Evolutionary conservation across 2,797 vertebrate species (phyloP).

Genomic region (Neomorphus geoffroyi): DNA sequence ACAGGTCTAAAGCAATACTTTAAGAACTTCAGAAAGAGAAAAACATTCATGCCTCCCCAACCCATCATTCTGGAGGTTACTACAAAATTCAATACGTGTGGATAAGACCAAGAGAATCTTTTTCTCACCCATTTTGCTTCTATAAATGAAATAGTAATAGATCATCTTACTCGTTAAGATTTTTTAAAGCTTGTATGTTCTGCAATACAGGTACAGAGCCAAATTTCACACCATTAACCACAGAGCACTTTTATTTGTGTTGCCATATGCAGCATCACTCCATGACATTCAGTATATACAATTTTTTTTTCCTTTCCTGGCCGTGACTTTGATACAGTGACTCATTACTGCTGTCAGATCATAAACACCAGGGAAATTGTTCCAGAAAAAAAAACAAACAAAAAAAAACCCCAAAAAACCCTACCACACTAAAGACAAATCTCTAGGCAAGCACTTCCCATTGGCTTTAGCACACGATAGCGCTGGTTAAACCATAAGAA

Average conservation of each 20-base stretch:
- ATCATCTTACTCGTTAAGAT: constrained; percentile 27
- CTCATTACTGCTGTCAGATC: constrained; percentile 67
- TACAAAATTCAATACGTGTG: constrained; percentile 67
- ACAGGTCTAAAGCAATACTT: constrained; percentile 40
- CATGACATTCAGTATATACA: background rate
- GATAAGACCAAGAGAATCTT: constrained; percentile 47
- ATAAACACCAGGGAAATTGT: constrained; percentile 61
- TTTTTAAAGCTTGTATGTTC: constrained; percentile 45
- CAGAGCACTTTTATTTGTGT: constrained; percentile 33
- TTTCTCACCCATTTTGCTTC: constrained; percentile 12
- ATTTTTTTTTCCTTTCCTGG: constrained; percentile 45
- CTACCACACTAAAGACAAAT: background rate
- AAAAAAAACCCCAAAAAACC: background rate
- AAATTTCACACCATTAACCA: constrained; percentile 62
- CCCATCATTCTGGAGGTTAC: constrained; percentile 62
- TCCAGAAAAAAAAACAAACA: constrained; percentile 9
- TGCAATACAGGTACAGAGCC: constrained; percentile 52
- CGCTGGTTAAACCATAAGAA: background rate
- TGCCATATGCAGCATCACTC: constrained; percentile 45
- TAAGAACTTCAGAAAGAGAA: constrained; percentile 69
- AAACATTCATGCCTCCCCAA: constrained; percentile 66
- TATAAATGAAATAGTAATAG: constrained; percentile 65
- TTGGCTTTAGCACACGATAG: background rate
- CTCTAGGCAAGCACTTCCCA: background rate
- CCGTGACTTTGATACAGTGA: constrained; percentile 55